Conservation (phyloP, 2,113 vertebrate species). For the Sterna hirundo region DNA sequence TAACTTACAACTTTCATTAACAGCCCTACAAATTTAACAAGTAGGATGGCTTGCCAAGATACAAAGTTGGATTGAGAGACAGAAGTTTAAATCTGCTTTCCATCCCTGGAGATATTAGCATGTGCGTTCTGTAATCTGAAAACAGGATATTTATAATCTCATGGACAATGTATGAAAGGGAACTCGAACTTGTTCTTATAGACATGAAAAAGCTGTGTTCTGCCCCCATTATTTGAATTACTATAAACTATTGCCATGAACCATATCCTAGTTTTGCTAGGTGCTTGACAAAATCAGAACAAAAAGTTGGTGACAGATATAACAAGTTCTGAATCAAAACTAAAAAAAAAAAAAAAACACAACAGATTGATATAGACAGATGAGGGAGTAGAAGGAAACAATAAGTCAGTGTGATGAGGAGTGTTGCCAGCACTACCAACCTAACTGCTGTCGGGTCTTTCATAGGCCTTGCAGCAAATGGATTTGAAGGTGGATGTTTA, state of each 20-base stretch:
- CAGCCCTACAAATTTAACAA: slow-evolving; percentile 61
- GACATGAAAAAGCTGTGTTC: not conserved
- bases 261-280: not conserved
- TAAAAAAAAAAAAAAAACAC: not conserved
- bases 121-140: slow-evolving; percentile 21
- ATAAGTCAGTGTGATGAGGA: not conserved
- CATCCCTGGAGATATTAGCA: not conserved
- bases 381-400: not conserved
- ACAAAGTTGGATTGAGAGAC: slow-evolving; percentile 27
- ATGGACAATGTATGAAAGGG: not conserved
- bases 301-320: not conserved
- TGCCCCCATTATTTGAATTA: not conserved
- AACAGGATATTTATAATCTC: not conserved
- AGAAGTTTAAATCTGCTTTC: slow-evolving; percentile 33
- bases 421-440: not conserved
- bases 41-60: slow-evolving; percentile 28
- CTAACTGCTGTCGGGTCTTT: not conserved
- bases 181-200: not conserved
- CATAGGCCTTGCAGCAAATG: not conserved
- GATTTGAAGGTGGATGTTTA: slow-evolving; percentile 17
- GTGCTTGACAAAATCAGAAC: not conserved
- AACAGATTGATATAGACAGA: not conserved
- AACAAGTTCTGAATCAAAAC: not conserved
- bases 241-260: not conserved
- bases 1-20: slow-evolving; percentile 63